Evolutionary conservation across 2,888 invertebrate genomes (phyloP).

Genomic region (Parthenolecanium corni): DNA sequence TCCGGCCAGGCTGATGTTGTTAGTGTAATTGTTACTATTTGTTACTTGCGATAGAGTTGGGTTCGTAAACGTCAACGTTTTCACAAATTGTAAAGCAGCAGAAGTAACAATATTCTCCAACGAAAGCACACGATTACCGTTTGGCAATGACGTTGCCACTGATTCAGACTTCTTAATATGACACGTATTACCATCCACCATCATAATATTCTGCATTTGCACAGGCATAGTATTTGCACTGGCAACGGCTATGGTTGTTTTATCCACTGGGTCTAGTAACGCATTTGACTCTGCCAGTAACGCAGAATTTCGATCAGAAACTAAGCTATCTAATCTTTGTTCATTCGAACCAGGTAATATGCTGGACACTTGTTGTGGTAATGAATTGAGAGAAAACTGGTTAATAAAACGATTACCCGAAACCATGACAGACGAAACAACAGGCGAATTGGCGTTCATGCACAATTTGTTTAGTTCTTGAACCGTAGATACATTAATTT

Average conservation of each 20-base stretch:
- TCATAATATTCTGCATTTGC: background rate
- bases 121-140: background rate
- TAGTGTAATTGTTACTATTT: too few species aligned
- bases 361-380: background rate
- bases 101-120: background rate
- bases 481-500: background rate
- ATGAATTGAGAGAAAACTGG: background rate
- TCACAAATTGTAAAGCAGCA: slow-evolving; percentile 9
- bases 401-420: background rate
- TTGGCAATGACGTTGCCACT: background rate
- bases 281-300: background rate
- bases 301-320: background rate
- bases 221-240: background rate
- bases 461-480: background rate
- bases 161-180: background rate
- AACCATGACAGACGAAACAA: background rate
- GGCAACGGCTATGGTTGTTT: too few species aligned
- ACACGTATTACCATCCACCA: background rate
- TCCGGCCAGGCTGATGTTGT: too few species aligned
- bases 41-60: background rate
- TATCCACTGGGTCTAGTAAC: background rate
- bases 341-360: background rate
- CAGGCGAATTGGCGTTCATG: background rate
- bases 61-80: slow-evolving; percentile 10
- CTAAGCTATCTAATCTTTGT: background rate